phyloP scores from a whole-genome alignment of 2,888 invertebrate genomes.

The Pecten maximus region DNA sequence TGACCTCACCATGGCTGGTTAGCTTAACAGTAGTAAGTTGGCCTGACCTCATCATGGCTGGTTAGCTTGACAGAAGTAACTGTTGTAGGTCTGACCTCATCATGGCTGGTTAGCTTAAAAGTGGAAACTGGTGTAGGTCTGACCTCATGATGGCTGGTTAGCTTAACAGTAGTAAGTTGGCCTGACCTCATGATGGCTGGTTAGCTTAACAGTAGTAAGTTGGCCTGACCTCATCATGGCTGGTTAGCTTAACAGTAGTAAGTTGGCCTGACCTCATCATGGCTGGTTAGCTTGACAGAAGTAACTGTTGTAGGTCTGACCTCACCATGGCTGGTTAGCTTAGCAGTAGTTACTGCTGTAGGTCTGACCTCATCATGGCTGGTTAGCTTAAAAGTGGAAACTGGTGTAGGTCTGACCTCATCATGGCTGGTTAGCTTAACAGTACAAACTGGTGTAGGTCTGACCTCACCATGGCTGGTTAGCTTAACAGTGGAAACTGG shows the following conservation, averaged over 20 bases:
- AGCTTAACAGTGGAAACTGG: background rate
- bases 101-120: no score
- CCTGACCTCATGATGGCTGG: background rate
- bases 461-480: background rate
- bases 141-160: no score
- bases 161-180: background rate
- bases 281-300: background rate
- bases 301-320: background rate
- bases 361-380: background rate
- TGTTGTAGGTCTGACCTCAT: no score
- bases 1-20: no score
- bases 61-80: no score
- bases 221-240: background rate
- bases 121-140: no score
- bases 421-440: background rate
- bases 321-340: background rate
- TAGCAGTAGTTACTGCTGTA: background rate
- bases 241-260: background rate
- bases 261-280: background rate
- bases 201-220: background rate
- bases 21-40: no score
- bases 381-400: background rate
- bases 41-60: no score
- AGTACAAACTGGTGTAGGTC: background rate
- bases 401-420: background rate